Evolutionary conservation across 53 echinoderm and acorn worm species (phyloP), one percentile per base, ranked within the genome.

Genomic region (Hippasteria phrygiana): DNA sequence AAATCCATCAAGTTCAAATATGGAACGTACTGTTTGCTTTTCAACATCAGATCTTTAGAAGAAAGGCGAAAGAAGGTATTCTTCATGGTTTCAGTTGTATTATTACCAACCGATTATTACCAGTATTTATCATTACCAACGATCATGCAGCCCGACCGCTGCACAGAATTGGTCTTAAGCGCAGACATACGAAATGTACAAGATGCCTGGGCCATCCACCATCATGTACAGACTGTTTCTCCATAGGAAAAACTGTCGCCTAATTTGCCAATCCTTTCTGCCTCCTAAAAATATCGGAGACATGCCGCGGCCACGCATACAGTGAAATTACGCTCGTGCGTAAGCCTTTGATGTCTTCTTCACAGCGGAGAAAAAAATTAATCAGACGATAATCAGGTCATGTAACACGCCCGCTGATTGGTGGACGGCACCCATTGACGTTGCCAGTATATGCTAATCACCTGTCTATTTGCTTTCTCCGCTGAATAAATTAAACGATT

Each of bases 261-360:
- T 85, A 47, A 70, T 71, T 85, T 85, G 39, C 70, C 48, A 53
- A 35, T 11, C 36, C 51, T 16, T 36, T 66, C 38, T 45, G 48
- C 70, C 71, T 24, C 35, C 85, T 38, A 69, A 71, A 71, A 81
- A 63, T 63, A 69, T 85, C 51, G 69, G n/a, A 50, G 35, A 55
- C 50, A 50, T 48, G 75, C 75, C 45, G 9, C 28, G 14, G 34
- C 71, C 35, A n/a, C 35, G 13, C 71, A 50, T 50, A 70, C 85
- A 51, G 42, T 54, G 34, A 47, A 56, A 91, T 91, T 91, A 88
- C 71, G 72, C 64, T 46, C 46, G 87, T 91, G 55, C 92, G 88
- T 91, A 88, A 91, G 88, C 92, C 87, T 87, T 87, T 87, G 87
- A 87, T 86, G 87, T 91, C 91, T 82, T 71, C 71, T 85, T 69